phyloP scores from a whole-genome alignment of 2,113 vertebrate genomes.

The Thalassarche chlororhynchos region DNA sequence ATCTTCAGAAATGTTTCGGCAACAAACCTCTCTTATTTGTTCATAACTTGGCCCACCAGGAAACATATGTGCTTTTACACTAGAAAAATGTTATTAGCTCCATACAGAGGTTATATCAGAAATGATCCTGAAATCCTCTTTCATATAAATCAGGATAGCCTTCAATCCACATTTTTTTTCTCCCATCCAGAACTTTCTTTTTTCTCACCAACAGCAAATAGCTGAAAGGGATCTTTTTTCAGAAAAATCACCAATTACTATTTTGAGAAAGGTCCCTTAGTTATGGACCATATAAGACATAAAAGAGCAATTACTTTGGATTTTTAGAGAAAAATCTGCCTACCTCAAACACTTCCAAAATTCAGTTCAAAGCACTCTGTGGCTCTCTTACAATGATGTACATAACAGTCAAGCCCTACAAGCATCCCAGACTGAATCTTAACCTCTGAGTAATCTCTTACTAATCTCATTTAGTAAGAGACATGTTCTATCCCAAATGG shows the following conservation, averaged over 20 bases:
- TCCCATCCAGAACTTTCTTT: not conserved
- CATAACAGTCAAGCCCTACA: not conserved
- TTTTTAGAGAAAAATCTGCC: not conserved
- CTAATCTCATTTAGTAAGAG: not conserved
- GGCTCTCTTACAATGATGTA: not conserved
- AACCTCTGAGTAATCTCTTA: not conserved
- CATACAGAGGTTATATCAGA: not conserved
- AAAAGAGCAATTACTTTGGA: not conserved
- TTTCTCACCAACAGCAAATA: not conserved
- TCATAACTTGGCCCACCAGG: not conserved
- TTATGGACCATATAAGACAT: accelerated
- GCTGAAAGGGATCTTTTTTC: not conserved
- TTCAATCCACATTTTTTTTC: not conserved
- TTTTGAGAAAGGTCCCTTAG: not conserved
- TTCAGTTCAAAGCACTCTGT: not conserved
- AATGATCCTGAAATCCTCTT: not conserved
- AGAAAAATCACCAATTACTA: not conserved
- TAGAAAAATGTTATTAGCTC: not conserved
- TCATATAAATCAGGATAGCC: not conserved
- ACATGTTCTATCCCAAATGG: not conserved
- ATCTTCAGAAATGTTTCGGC: not conserved
- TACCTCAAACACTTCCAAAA: not conserved
- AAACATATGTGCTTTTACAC: not conserved
- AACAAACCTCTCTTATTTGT: not conserved
- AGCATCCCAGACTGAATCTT: not conserved